Evolutionary conservation across 2,113 vertebrate species (phyloP), one percentile per base, ranked within the genome.

Genomic region (Heliornis fulica): DNA sequence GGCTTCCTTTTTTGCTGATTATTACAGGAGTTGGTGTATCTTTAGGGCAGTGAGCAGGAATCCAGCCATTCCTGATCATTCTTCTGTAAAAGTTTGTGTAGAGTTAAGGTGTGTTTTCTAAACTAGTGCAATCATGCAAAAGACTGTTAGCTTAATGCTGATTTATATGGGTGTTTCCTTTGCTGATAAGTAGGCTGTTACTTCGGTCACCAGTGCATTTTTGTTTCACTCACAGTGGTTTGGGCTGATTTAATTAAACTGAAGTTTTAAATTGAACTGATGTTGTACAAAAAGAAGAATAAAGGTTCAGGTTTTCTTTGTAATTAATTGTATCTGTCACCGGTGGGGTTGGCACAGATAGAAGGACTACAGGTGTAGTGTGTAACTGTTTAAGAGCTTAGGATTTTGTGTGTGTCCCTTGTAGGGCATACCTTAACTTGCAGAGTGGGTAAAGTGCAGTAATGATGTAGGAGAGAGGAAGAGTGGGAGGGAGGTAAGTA

Each of bases 211-310:
- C 14, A 34, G 11, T 13, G 66, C 11, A 4, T 71, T 57, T 81
- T 78, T 45, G 10, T 68, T n/a, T n/a, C n/a, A n/a, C 53, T 61
- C 15, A 7, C 40, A 32, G 19, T 8, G 3, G 17, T 76, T 83
- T 76, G n/a, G 19, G 14, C 53, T 57, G 13, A 21, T 45, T 80
- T 90, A 69, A 40, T 80, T 61, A 29, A 87, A 61, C 10, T 46
- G 29, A 75, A 38, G 2, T 3, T 76, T 82, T 61, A 7, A 53
- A 8, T 74, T 45, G 25, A 82, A 83, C 54, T 78, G 31, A 36
- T 0, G 0, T 56, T 23, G 6, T n/a, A 3, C 63, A 1, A 2
- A 57, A 88, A 48, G 31, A 45, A 22, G 7, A 7, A 45, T n/a
- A 69, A 69, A 43, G 3, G 7, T 14, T 64, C 31, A 65, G 25